phyloP scores from a whole-genome alignment of 37 sponge, comb jelly and placozoan species.

The Ephydatia muelleri region DNA sequence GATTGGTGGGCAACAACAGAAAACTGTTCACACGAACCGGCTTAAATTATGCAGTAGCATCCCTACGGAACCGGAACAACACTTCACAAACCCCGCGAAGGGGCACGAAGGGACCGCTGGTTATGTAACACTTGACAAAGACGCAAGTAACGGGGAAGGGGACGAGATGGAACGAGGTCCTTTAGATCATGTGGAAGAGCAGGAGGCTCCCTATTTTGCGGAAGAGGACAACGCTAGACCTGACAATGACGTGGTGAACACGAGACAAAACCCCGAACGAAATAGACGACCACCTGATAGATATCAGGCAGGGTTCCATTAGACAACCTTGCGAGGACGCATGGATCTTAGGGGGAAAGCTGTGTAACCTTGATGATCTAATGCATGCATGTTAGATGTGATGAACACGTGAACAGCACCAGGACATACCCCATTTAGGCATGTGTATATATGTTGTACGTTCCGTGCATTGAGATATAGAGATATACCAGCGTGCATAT shows the following conservation, averaged over 20 bases:
- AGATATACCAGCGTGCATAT: neutral
- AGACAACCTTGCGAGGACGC: neutral
- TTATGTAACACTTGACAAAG: neutral
- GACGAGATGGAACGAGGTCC: neutral
- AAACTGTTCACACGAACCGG: neutral
- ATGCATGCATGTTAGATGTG: neutral
- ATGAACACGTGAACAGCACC: neutral
- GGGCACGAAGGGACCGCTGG: neutral
- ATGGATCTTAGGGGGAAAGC: neutral
- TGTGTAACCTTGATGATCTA: neutral
- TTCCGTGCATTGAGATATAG: neutral
- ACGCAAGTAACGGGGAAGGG: neutral
- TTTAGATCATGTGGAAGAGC: neutral
- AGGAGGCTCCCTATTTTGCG: neutral
- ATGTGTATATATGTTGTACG: neutral
- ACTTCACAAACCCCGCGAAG: neutral
- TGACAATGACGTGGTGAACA: neutral
- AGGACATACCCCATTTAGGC: neutral
- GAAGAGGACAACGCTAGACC: neutral
- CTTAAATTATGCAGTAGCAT: neutral
- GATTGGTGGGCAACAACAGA: neutral
- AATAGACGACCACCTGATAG: constrained; percentile 1
- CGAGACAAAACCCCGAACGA: neutral
- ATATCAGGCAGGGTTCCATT: neutral
- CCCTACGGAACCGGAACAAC: neutral